A percentile compares a stretch with the other conserved stretches of the same genome.
Conservation (phyloP, 2,888 invertebrate species). For the Stegana nigrithorax region DNA sequence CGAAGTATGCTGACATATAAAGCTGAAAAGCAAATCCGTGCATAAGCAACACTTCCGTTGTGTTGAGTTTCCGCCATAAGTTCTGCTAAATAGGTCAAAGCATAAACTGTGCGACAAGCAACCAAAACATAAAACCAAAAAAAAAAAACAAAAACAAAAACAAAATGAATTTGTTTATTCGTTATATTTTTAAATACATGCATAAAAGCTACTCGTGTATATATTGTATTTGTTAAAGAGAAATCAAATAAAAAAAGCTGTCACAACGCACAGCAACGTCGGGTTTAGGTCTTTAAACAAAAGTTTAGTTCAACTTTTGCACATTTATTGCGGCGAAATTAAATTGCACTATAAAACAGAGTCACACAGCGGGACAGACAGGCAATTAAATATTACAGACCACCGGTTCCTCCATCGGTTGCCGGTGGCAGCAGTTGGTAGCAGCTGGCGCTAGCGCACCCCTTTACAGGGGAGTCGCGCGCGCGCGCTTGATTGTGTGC, state of each 20-base stretch:
- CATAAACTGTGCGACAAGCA: slow-evolving; percentile 38
- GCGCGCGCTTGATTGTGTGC: background rate
- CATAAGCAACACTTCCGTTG: background rate
- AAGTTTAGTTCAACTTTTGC: too few species aligned
- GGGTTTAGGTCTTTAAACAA: too few species aligned
- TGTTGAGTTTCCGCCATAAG: background rate
- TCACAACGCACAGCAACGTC: too few species aligned
- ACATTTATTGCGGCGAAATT: too few species aligned
- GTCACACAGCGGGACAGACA: too few species aligned
- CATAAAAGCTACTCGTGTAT: background rate
- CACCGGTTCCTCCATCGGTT: too few species aligned
- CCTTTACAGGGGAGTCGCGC: background rate
- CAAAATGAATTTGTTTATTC: slow-evolving; percentile 19
- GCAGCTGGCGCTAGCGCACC: slow-evolving; percentile 51
- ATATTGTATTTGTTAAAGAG: slow-evolving; percentile 19
- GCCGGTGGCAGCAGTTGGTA: background rate
- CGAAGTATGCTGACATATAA: background rate
- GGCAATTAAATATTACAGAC: too few species aligned
- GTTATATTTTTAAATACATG: slow-evolving; percentile 35
- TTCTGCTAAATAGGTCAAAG: slow-evolving; percentile 40
- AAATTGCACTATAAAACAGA: too few species aligned
- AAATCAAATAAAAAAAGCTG: background rate
- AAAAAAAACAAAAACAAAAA: slow-evolving; percentile 35
- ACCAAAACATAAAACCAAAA: background rate
- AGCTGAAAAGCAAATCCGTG: background rate